These are phyloP conservation scores for Hylia prasina DNA, from an alignment of 2,113 vertebrate genomes.

Conservation along the genomic window DNA sequence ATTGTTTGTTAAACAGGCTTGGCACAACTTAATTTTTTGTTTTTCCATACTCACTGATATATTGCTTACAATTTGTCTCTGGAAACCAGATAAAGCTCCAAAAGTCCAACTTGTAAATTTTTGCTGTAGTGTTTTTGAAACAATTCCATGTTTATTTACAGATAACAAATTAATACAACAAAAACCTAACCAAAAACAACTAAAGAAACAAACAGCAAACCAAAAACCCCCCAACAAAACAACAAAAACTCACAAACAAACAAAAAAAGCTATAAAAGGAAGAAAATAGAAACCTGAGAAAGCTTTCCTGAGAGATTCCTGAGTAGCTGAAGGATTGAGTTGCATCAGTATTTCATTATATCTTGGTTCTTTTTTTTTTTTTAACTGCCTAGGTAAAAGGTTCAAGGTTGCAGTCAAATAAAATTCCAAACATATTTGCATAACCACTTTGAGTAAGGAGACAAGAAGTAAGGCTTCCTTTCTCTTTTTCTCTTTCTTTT, in stretches of 20 bases:
- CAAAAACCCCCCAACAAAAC: background rate
- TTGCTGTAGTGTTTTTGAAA: background rate
- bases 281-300: background rate
- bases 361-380: background rate
- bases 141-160: background rate
- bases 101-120: background rate
- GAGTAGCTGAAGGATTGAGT: background rate
- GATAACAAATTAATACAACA: background rate
- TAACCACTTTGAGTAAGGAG: background rate
- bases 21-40: background rate
- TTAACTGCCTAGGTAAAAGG: background rate
- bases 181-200: background rate
- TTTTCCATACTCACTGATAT: background rate
- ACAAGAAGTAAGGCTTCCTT: background rate
- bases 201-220: too few species aligned
- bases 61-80: background rate
- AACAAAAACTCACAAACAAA: background rate
- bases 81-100: background rate
- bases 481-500: background rate
- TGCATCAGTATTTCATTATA: background rate
- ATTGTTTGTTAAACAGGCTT: slow-evolving; percentile 31
- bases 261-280: rapidly evolving
- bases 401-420: background rate
- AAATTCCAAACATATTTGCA: background rate
- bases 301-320: background rate